Conservation (phyloP, 2,797 vertebrate species). For the Petrocephalus sullivani region DNA sequence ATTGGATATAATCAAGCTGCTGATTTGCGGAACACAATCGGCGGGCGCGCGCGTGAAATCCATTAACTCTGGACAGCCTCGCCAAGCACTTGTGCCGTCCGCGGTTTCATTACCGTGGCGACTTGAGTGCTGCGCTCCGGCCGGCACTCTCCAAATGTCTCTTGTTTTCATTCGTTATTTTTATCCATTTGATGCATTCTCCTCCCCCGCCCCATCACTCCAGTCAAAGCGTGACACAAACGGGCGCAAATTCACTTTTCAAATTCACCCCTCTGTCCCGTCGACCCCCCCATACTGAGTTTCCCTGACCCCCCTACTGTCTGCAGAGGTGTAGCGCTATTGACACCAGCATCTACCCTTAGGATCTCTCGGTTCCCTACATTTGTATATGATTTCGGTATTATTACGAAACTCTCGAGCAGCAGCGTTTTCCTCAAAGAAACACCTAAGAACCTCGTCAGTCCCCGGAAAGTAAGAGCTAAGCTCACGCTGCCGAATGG, state of each 20-base stretch:
- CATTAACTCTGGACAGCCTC: constrained; percentile 37
- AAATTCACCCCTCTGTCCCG: not conserved
- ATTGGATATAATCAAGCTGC: constrained; percentile 41
- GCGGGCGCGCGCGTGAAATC: constrained; percentile 29
- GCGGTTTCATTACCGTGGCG: constrained; percentile 25
- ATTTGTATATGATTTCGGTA: not conserved
- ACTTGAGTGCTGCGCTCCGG: constrained; percentile 18
- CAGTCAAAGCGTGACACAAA: not conserved
- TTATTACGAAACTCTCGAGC: not conserved
- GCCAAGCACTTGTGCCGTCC: constrained; percentile 28
- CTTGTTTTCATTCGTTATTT: constrained; percentile 12
- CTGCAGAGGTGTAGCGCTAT: not conserved
- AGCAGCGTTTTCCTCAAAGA: not conserved
- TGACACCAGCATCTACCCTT: not conserved
- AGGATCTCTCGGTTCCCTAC: not conserved
- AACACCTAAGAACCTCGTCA: not conserved
- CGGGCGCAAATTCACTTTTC: too few relatives aligned
- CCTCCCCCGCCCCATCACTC: not conserved
- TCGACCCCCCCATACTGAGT: not conserved
- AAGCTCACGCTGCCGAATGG: not conserved
- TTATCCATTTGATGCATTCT: constrained; percentile 24
- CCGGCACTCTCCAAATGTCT: constrained; percentile 7
- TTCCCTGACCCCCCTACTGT: not conserved
- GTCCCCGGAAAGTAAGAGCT: not conserved
- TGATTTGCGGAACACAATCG: constrained; percentile 19